These are phyloP conservation scores for Caenorhabditis auriculariae DNA, from an alignment of 2,888 invertebrate genomes.

Conservation along the genomic window DNA sequence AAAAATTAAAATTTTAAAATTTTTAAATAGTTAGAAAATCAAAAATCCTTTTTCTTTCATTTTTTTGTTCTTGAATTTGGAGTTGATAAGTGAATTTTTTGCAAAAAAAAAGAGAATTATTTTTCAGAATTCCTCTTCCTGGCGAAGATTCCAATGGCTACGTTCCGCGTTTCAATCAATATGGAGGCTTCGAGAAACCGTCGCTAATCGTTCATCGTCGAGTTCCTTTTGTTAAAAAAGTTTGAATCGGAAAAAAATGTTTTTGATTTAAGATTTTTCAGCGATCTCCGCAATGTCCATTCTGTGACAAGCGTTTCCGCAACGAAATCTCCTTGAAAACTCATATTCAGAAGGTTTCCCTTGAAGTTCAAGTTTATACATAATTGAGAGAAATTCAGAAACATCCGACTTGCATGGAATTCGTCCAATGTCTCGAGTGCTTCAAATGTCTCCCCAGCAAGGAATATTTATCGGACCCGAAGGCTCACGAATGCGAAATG, in stretches of 20 bases:
- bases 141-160: constrained; percentile 55
- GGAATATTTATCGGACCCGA: constrained; percentile 40
- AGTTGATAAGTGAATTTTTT: constrained; percentile 19
- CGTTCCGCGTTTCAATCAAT: constrained; percentile 54
- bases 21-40: no score
- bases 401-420: constrained; percentile 59
- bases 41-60: no score
- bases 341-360: constrained; percentile 53
- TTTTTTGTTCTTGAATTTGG: no score
- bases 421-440: constrained; percentile 61
- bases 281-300: constrained; percentile 63
- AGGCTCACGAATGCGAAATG: constrained; percentile 58
- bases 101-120: neutral
- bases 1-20: no score
- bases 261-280: constrained; percentile 6
- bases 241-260: no score
- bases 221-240: no score
- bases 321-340: constrained; percentile 62
- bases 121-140: constrained; percentile 57
- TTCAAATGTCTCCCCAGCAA: constrained; percentile 54
- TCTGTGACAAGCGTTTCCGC: constrained; percentile 63
- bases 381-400: constrained; percentile 32
- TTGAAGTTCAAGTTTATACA: neutral
- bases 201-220: constrained; percentile 4
- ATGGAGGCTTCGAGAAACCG: constrained; percentile 49